Conservation (phyloP, 2,888 invertebrate species). For the Drosophila helvetica region DNA sequence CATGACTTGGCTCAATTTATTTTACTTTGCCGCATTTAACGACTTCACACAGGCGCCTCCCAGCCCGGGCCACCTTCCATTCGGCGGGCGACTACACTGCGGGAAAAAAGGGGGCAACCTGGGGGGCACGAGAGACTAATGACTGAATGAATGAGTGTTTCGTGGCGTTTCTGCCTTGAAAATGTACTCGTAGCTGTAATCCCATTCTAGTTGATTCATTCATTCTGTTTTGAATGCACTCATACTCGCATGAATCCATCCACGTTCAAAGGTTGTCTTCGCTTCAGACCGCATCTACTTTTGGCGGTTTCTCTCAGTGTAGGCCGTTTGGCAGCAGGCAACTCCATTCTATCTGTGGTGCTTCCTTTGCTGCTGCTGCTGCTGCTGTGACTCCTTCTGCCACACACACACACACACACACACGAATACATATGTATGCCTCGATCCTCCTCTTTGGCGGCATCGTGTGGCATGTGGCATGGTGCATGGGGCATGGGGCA, state of each 20-base stretch:
- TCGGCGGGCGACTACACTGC: slow-evolving; percentile 8
- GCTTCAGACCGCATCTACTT: too few species aligned
- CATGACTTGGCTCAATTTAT: slow-evolving; percentile 76
- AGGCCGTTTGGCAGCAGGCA: slow-evolving; percentile 37
- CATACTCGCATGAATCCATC: too few species aligned
- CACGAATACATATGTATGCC: too few species aligned
- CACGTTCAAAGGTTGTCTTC: too few species aligned
- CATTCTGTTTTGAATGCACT: too few species aligned
- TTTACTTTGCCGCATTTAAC: slow-evolving; percentile 77
- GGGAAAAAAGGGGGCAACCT: neutral
- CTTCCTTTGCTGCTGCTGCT: slow-evolving; percentile 14
- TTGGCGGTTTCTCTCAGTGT: slow-evolving; percentile 4
- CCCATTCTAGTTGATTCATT: too few species aligned
- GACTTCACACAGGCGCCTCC: slow-evolving; percentile 69
- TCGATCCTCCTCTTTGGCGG: slow-evolving; percentile 9
- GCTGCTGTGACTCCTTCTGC: slow-evolving; percentile 2
- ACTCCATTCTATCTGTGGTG: slow-evolving; percentile 38
- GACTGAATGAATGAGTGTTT: too few species aligned
- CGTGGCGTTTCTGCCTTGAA: too few species aligned
- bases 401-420: neutral
- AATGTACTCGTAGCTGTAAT: too few species aligned
- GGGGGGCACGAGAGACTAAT: too few species aligned
- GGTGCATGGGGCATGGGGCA: slow-evolving; percentile 3
- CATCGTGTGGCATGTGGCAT: slow-evolving; percentile 16
- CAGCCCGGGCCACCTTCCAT: neutral